These are phyloP conservation scores for Heliconius hewitsoni DNA, from an alignment of 1,140 invertebrate species.

Conservation along the genomic window DNA sequence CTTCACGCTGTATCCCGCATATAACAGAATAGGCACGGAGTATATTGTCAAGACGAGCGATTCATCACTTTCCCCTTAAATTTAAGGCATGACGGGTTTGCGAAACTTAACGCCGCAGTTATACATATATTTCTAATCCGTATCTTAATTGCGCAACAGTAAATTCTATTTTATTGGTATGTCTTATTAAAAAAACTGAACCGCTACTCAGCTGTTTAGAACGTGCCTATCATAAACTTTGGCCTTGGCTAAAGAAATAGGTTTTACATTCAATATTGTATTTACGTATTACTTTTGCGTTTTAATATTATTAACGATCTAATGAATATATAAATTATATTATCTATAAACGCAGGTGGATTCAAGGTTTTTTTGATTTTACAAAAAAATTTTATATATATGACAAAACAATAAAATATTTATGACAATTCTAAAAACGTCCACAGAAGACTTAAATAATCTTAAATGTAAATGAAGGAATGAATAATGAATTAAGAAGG, in stretches of 20 bases:
- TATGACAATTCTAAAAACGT: neutral
- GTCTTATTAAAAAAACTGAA: neutral
- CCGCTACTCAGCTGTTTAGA: neutral
- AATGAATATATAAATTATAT: neutral
- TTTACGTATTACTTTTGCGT: constrained; percentile 14
- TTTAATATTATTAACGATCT: neutral
- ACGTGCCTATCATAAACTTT: constrained; percentile 10
- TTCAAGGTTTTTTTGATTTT: neutral
- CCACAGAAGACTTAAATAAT: neutral
- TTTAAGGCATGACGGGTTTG: too few relatives aligned
- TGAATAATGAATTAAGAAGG: too few relatives aligned
- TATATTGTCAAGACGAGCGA: too few relatives aligned
- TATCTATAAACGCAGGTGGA: neutral
- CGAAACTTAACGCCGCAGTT: too few relatives aligned
- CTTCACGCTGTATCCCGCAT: too few relatives aligned
- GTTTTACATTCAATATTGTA: neutral
- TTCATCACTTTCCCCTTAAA: too few relatives aligned
- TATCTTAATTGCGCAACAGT: neutral
- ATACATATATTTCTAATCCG: neutral
- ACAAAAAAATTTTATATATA: neutral
- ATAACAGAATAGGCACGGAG: too few relatives aligned
- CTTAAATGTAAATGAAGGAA: too few relatives aligned
- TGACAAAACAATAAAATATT: neutral
- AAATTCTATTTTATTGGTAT: neutral
- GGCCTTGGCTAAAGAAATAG: neutral